Conservation (phyloP, 2,888 invertebrate genomes). For the Ceraclea dissimilis region DNA sequence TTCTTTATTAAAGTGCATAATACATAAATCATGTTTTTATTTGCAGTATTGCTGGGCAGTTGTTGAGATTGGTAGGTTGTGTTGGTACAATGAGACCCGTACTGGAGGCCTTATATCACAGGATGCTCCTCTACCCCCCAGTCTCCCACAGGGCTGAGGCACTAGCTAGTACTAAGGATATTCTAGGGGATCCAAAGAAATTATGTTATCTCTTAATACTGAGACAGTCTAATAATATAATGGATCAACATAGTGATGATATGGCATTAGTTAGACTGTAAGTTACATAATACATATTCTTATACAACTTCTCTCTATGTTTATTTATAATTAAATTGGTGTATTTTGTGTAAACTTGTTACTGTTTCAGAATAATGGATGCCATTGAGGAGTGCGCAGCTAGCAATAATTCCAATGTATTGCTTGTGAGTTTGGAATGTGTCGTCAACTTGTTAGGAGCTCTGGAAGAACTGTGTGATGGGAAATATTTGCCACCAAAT, state of each 20-base stretch:
- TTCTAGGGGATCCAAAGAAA: constrained; percentile 70
- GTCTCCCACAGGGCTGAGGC: constrained; percentile 80
- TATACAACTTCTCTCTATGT: background rate
- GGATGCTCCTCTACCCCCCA: constrained; percentile 84
- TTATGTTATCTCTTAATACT: constrained; percentile 67
- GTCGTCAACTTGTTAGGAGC: constrained; percentile 77
- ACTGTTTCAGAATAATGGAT: constrained; percentile 67
- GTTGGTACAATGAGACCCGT: constrained; percentile 84
- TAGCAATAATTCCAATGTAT: constrained; percentile 65
- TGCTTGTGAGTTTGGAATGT: constrained; percentile 76
- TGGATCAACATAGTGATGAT: constrained; percentile 56
- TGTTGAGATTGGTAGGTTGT: constrained; percentile 81
- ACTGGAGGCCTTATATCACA: constrained; percentile 85
- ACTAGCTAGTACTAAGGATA: constrained; percentile 72
- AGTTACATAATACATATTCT: constrained; percentile 38
- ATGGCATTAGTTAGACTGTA: constrained; percentile 78
- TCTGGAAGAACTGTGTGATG: constrained; percentile 68
- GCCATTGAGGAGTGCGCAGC: constrained; percentile 89
- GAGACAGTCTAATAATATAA: constrained; percentile 51
- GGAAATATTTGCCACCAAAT: constrained; percentile 29
- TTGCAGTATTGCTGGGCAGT: constrained; percentile 77
- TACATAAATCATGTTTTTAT: background rate
- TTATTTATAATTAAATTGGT: background rate
- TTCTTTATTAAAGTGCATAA: background rate
- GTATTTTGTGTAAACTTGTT: too few species aligned